Base-by-base conservation (phyloP, 2,113 vertebrate genomes). In the Gnathonemus echidnorhynchus region DNA sequence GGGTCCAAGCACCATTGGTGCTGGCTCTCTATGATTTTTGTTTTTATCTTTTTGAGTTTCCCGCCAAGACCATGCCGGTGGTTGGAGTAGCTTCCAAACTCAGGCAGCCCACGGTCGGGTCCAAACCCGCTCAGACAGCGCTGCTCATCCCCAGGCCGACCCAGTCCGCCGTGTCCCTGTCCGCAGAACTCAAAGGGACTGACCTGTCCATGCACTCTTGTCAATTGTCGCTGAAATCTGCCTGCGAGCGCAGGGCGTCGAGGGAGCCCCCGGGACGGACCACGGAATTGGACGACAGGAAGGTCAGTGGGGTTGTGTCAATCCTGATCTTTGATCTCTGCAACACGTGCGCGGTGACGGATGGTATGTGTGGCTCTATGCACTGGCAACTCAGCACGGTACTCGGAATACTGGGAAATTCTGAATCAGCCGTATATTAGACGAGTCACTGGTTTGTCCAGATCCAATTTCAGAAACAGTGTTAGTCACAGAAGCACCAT, bases 11-110 rank as follows among this genome's bases (percentile, higher is more conserved):
- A 70, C n/a, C 62, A 31, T 3, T 31, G n/a, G 62, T 27, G 62
- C 27, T 1, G 62, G 9, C 13, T 70, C 3, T 27, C 62, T 31
- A 10, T 70, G 24, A n/a, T 53, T 24, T 66, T 84, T 31, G 13
- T 31, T 27, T 21, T 45, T 21, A 19, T 42, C 31, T 13, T 4
- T 49, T 89, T 9, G 27, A 46, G 39, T 35, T 53, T 77, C 46
- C 46, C 50, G 35, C 56, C 53, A 74, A 89, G 90, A 96, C 93
- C 95, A 98, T 99, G 98, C 98, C 98, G 94, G 98, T 98, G 77
- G 97, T 99, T 94, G 98, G 98, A 87, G 97, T 99, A 93, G 97
- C 98, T 93, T 99, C 98, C 94, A 97, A 99, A 94, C 95, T 97
- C 91, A 97, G 97, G 88, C 98, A 96, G 94, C 97, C 98, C 91